Percentiles rank a stretch among this genome's conserved stretches.
phyloP scores from a whole-genome alignment of 2,113 vertebrate genomes.

The Etheostoma spectabile region DNA sequence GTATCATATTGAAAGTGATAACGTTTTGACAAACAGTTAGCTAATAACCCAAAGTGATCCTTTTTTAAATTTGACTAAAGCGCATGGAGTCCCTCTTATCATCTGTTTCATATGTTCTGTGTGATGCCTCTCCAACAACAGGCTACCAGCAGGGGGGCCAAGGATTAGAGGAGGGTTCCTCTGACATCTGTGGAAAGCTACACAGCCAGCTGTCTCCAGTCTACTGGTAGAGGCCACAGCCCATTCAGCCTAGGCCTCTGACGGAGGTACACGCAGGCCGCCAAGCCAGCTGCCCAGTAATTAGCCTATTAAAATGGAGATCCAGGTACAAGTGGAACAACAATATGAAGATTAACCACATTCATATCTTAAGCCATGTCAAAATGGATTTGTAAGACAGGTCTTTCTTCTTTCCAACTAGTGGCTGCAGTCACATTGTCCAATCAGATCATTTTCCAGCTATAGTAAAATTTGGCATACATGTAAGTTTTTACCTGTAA shows the following conservation, averaged over 20 bases:
- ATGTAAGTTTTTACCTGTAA: background rate
- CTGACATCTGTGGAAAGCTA: slow-evolving; percentile 59
- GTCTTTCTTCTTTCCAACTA: slow-evolving; percentile 28
- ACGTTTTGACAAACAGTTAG: slow-evolving; percentile 51
- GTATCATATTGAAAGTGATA: slow-evolving; percentile 44
- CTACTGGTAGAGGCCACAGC: slow-evolving; percentile 47
- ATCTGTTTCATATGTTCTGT: slow-evolving; percentile 71
- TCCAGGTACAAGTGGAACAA: slow-evolving; percentile 75
- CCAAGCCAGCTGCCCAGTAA: slow-evolving; percentile 62
- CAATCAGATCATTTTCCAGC: slow-evolving; percentile 2
- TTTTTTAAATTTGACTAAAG: slow-evolving; percentile 73
- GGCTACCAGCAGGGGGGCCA: slow-evolving; percentile 64
- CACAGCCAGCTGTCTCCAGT: slow-evolving; percentile 58
- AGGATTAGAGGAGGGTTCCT: slow-evolving; percentile 76
- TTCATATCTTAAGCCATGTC: slow-evolving; percentile 76
- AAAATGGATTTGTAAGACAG: slow-evolving; percentile 40
- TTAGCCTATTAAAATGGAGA: slow-evolving; percentile 84
- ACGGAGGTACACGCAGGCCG: slow-evolving; percentile 29
- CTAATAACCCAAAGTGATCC: slow-evolving; percentile 68
- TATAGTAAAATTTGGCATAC: background rate
- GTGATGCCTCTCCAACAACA: slow-evolving; percentile 67
- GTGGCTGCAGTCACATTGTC: slow-evolving; percentile 13
- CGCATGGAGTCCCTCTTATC: slow-evolving; percentile 72
- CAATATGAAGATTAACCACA: slow-evolving; percentile 72
- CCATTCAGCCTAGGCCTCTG: slow-evolving; percentile 52